A percentile compares a stretch with the other conserved stretches of the same genome.
Evolutionary conservation across 2,113 vertebrate genomes (phyloP).

Genomic region (Triplophysa siluroides): DNA sequence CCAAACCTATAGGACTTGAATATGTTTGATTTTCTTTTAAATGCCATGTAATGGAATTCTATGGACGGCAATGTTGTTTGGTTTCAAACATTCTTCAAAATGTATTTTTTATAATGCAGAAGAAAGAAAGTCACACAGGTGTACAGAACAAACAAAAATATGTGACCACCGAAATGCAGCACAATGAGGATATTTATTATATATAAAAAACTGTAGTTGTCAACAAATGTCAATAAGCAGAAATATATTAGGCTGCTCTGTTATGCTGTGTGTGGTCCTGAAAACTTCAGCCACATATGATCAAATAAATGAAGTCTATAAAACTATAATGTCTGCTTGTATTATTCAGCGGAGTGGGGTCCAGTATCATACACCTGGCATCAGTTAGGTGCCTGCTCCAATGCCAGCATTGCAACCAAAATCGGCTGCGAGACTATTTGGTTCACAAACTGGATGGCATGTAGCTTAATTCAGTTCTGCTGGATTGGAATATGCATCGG

Average conservation of each 20-base stretch:
- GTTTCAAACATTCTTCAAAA: too few relatives aligned
- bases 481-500: not conserved
- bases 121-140: too few relatives aligned
- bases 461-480: not conserved
- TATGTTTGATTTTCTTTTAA: too few relatives aligned
- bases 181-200: not conserved
- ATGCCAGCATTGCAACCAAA: conserved; percentile 8
- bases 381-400: conserved; percentile 33
- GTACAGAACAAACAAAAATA: conserved; percentile 1
- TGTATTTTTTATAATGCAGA: too few relatives aligned
- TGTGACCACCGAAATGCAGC: not conserved
- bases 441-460: not conserved
- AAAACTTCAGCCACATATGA: not conserved
- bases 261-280: conserved; percentile 24
- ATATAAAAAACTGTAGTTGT: not conserved
- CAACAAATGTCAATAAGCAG: conserved; percentile 3
- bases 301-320: conserved; percentile 30
- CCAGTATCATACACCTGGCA: conserved; percentile 40
- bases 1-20: too few relatives aligned
- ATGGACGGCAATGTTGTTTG: too few relatives aligned
- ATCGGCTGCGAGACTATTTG: conserved; percentile 2
- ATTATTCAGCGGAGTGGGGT: conserved; percentile 21
- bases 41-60: too few relatives aligned
- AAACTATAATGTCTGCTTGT: conserved; percentile 12
- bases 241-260: not conserved